Evolutionary conservation across 2,113 vertebrate species (phyloP), one percentile per base, ranked within the genome.

Genomic region (Alces alces): DNA sequence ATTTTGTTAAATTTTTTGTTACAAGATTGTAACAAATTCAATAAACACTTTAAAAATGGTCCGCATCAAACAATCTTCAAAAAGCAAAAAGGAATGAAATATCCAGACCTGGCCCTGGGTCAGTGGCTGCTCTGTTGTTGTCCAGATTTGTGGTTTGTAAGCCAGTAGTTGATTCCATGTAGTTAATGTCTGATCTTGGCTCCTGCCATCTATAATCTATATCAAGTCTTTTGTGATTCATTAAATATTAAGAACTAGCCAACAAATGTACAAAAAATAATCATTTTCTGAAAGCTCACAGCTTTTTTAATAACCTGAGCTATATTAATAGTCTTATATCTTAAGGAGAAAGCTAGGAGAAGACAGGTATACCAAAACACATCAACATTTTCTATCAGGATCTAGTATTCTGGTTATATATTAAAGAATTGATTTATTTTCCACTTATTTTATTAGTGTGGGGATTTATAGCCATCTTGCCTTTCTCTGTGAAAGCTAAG

Each of bases 371-470:
- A n/a, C 30, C 28, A 3, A 19, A 76, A 94, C 15, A 76, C 3
- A 88, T 61, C 58, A 86, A 70, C 89, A 83, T 66, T 97, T 97
- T 96, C n/a, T 27, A 87, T 89, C 47, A 89, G 25, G 30, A 80
- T 14, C 23, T 57, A 64, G 23, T 39, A 86, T 78, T 95, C 50
- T 86, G 82, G 93, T 61, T 93, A 76, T 17, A 96, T 76, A 27
- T 43, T 76, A 76, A 43, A 89, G n/a, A 28, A 85, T 52, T 70
- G 6, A 61, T 57, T 55, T 91, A 88, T 87, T 93, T 97, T n/a
- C 43, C 19, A 79, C 52, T 57, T 78, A 73, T 88, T 96, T 21
- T 47, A 60, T 57, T 90, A 93, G 66, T 45, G 25, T 79, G 28
- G 27, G 1, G 2, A 5, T 83, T 97, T 90, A 86, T 79, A 89